phyloP scores from a whole-genome alignment of 2,888 invertebrate species.

The Ichneumon xanthorius region DNA sequence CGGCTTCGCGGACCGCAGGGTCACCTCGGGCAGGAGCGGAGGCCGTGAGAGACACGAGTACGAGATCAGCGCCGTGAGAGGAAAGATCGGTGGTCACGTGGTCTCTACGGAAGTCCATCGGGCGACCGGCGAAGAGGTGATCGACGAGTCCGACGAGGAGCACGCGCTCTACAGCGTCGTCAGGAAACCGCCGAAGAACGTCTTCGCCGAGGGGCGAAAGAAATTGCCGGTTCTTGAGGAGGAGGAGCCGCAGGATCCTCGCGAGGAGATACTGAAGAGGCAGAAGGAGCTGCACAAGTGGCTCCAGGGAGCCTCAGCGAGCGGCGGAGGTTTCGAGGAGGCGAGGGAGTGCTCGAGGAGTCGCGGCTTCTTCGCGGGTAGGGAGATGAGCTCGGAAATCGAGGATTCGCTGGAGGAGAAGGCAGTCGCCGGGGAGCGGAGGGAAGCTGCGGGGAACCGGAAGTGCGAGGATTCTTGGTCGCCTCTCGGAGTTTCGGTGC shows the following conservation, averaged over 20 bases:
- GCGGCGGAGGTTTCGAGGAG: not conserved
- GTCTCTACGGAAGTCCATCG: constrained; percentile 56
- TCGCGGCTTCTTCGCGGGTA: not conserved
- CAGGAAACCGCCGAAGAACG: constrained; percentile 73
- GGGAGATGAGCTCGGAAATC: constrained; percentile 14
- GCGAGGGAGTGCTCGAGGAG: not conserved
- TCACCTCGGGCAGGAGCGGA: constrained; percentile 40
- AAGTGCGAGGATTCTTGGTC: constrained; percentile 64
- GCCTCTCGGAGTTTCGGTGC: constrained; percentile 67
- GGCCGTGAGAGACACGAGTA: constrained; percentile 66
- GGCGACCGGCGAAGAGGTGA: constrained; percentile 8
- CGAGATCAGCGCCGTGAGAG: constrained; percentile 53
- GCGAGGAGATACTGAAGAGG: constrained; percentile 59
- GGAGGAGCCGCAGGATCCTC: constrained; percentile 44
- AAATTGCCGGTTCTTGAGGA: constrained; percentile 58
- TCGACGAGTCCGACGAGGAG: constrained; percentile 72
- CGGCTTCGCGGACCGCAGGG: not conserved
- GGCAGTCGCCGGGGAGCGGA: not conserved
- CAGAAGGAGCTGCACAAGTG: constrained; percentile 77
- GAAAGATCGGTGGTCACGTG: not conserved
- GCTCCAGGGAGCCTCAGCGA: constrained; percentile 72
- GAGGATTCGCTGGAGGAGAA: constrained; percentile 14
- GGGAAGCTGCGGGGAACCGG: constrained; percentile 39
- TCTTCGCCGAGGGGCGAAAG: constrained; percentile 39
- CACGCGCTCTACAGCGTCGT: constrained; percentile 78